A percentile compares a stretch with the other conserved stretches of the same genome.
Evolutionary conservation across 2,113 vertebrate genomes (phyloP).

Genomic region (Pterocles burchelli): DNA sequence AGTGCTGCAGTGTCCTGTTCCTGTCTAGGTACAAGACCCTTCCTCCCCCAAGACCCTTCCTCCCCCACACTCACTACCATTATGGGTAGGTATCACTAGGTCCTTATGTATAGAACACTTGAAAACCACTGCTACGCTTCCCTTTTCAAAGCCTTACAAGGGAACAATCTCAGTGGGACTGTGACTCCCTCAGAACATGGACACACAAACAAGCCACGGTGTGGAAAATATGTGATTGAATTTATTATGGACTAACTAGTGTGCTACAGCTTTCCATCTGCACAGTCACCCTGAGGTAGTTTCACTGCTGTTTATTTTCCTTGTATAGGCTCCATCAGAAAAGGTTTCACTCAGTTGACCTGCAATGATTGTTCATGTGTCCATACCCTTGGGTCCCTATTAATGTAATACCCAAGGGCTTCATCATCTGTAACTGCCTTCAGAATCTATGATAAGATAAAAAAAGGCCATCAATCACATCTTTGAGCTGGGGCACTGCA

Average conservation of each 20-base stretch:
- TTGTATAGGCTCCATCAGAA: not conserved
- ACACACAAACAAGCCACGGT: fast-evolving
- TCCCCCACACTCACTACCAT: not conserved
- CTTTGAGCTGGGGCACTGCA: not conserved
- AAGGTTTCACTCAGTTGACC: not conserved
- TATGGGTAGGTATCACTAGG: not conserved
- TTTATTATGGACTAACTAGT: not conserved
- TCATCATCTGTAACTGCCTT: not conserved
- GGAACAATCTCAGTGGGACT: not conserved
- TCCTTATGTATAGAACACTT: not conserved
- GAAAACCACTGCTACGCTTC: fast-evolving
- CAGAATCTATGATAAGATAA: not conserved
- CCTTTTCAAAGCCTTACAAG: not conserved
- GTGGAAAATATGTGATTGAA: fast-evolving
- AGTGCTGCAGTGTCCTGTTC: not conserved
- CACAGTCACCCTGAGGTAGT: not conserved
- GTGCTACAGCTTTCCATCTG: not conserved
- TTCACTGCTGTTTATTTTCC: not conserved
- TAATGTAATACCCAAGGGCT: not conserved
- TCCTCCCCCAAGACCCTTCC: not conserved
- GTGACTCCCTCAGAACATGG: not conserved
- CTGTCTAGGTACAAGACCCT: not conserved
- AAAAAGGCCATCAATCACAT: not conserved
- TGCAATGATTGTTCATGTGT: fast-evolving
- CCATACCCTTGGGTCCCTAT: not conserved